Evolutionary conservation across 2,888 invertebrate species (phyloP).

Genomic region (Creontiades dilutus): DNA sequence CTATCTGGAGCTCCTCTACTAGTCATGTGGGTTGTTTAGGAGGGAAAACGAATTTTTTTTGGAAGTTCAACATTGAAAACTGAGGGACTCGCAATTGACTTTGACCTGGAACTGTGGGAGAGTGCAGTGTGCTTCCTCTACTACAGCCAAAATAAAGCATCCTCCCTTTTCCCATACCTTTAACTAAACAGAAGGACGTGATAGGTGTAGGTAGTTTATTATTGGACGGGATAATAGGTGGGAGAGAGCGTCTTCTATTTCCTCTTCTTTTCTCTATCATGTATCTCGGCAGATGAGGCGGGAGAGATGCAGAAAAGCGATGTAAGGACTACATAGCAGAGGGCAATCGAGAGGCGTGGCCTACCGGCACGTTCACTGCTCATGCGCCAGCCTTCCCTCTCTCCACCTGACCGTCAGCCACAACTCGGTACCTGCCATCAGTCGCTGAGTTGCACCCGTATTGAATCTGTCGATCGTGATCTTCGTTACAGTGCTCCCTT

Average conservation of each 20-base stretch:
- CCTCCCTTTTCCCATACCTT: too few species aligned
- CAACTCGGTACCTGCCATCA: slow-evolving; percentile 56
- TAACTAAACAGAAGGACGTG: too few species aligned
- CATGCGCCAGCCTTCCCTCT: background rate
- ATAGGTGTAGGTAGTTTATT: too few species aligned
- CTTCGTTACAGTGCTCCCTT: background rate
- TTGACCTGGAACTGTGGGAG: too few species aligned
- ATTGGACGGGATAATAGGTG: background rate
- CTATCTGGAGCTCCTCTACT: too few species aligned
- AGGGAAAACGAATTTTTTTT: too few species aligned
- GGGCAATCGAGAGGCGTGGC: slow-evolving; percentile 39
- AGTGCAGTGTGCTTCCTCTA: too few species aligned
- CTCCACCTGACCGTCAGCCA: background rate
- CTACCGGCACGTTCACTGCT: background rate
- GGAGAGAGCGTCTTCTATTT: background rate
- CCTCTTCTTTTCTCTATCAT: background rate
- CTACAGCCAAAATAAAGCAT: too few species aligned
- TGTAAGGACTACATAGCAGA: slow-evolving; percentile 38
- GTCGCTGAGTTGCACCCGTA: slow-evolving; percentile 57
- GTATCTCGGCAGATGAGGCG: slow-evolving; percentile 42
- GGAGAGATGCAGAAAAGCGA: background rate
- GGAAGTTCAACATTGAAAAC: too few species aligned
- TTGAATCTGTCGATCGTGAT: slow-evolving; percentile 28
- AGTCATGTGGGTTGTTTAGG: too few species aligned
- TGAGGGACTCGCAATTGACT: too few species aligned